Conservation (phyloP, 1,140 invertebrate species). For the Euwallacea similis region DNA sequence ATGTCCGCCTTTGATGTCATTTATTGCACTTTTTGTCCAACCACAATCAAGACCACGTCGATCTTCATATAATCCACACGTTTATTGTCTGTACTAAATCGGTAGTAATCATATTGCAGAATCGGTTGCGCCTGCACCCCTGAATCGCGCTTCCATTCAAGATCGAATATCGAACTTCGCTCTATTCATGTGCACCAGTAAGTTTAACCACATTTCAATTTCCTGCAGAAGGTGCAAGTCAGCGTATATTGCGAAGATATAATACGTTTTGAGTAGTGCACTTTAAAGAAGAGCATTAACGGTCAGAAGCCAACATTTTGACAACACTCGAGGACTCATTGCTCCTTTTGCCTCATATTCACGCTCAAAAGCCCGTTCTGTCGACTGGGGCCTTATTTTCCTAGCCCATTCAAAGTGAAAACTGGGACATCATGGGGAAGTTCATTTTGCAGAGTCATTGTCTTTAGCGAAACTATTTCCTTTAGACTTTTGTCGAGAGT, state of each 20-base stretch:
- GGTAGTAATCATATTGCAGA: too few species aligned
- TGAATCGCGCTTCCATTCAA: too few species aligned
- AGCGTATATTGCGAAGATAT: conserved; percentile 13
- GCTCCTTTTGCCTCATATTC: not conserved
- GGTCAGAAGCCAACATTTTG: not conserved
- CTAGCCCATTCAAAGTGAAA: conserved; percentile 9
- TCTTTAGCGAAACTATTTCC: conserved; percentile 31
- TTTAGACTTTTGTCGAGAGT: conserved; percentile 27
- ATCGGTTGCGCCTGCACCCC: too few species aligned
- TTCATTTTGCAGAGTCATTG: conserved; percentile 33
- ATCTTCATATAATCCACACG: too few species aligned
- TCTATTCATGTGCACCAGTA: conserved; percentile 15
- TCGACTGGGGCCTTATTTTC: conserved; percentile 6
- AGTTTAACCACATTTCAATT: conserved; percentile 25
- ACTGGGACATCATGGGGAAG: conserved; percentile 23
- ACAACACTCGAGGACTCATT: not conserved
- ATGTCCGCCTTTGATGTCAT: conserved; percentile 13
- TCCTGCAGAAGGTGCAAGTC: conserved; percentile 24
- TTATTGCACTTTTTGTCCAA: conserved; percentile 13
- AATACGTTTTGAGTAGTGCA: conserved; percentile 4
- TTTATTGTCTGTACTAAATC: too few species aligned
- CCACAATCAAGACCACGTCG: not conserved
- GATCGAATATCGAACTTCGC: conserved; percentile 1
- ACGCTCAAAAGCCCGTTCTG: not conserved
- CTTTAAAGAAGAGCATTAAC: conserved; percentile 5